These are phyloP conservation scores for Rhabdomys pumilio DNA, from an alignment of 2,797 vertebrate species.

Conservation along the genomic window DNA sequence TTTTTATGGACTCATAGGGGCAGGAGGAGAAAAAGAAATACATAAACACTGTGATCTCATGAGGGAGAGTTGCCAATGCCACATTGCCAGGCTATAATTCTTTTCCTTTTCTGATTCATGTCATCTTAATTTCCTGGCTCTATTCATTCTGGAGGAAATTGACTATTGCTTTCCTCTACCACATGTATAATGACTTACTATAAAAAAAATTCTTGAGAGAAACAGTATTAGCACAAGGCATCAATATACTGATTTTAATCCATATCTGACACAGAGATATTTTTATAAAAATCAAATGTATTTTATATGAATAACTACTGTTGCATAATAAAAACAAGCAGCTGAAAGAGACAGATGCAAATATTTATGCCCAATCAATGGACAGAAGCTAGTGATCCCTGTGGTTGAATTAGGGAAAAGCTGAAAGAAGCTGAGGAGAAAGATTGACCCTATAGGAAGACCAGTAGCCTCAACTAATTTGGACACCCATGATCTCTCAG, in stretches of 20 bases:
- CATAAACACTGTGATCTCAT: background rate
- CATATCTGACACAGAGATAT: background rate
- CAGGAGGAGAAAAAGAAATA: slow-evolving; percentile 33
- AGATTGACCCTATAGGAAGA: no score
- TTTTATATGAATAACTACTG: slow-evolving; percentile 22
- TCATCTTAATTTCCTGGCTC: slow-evolving; percentile 49
- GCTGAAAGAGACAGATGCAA: no score
- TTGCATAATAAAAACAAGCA: slow-evolving; percentile 57
- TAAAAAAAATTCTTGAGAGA: slow-evolving; percentile 49
- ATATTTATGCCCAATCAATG: no score
- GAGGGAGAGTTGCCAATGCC: slow-evolving; percentile 61
- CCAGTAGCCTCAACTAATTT: no score
- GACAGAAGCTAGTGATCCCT: no score
- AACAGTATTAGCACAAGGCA: background rate
- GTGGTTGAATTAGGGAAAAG: no score
- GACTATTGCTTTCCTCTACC: slow-evolving; percentile 28
- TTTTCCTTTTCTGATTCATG: slow-evolving; percentile 66
- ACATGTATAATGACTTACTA: slow-evolving; percentile 44
- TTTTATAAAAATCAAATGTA: background rate
- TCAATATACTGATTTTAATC: slow-evolving; percentile 33
- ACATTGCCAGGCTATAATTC: slow-evolving; percentile 47
- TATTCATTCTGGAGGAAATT: slow-evolving; percentile 44
- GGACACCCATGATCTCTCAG: no score
- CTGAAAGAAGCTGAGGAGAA: no score
- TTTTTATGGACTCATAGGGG: slow-evolving; percentile 57